A percentile compares a stretch with the other conserved stretches of the same genome.
Conservation (phyloP, 2,113 vertebrate genomes). For the Maccullochella peelii region DNA sequence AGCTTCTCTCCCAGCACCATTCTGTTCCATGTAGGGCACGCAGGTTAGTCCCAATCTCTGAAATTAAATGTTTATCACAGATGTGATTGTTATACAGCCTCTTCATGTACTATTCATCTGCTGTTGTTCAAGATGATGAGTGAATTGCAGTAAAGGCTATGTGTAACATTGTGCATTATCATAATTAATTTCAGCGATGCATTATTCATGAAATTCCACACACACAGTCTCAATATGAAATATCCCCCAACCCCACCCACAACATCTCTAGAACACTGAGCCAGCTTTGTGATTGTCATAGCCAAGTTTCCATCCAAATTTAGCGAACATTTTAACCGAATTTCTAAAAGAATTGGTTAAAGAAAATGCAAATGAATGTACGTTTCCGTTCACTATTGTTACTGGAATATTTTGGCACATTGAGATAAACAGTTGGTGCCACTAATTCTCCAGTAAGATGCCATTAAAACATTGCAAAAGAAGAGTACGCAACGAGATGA, state of each 20-base stretch:
- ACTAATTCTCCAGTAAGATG: background rate
- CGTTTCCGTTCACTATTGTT: background rate
- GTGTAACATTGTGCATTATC: conserved; percentile 6
- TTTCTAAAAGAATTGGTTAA: background rate
- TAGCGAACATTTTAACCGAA: background rate
- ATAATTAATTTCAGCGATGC: background rate
- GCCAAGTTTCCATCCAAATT: no score
- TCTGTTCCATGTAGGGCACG: conserved; percentile 96
- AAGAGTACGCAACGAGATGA: no score
- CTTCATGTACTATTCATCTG: background rate
- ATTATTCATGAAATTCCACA: conserved; percentile 40
- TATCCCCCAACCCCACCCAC: no score
- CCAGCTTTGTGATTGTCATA: background rate
- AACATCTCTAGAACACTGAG: background rate
- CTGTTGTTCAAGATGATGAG: conserved; percentile 16
- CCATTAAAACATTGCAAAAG: no score
- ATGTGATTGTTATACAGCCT: conserved; percentile 8
- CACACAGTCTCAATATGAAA: background rate
- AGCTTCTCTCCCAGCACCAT: conserved; percentile 96
- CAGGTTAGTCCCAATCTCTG: conserved; percentile 85
- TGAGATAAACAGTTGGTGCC: no score
- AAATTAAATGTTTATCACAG: conserved; percentile 14
- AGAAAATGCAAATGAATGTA: background rate
- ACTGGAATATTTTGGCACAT: no score
- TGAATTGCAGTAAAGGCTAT: conserved; percentile 1